phyloP scores from a whole-genome alignment of 2,113 vertebrate species.

The Centropristis striata region DNA sequence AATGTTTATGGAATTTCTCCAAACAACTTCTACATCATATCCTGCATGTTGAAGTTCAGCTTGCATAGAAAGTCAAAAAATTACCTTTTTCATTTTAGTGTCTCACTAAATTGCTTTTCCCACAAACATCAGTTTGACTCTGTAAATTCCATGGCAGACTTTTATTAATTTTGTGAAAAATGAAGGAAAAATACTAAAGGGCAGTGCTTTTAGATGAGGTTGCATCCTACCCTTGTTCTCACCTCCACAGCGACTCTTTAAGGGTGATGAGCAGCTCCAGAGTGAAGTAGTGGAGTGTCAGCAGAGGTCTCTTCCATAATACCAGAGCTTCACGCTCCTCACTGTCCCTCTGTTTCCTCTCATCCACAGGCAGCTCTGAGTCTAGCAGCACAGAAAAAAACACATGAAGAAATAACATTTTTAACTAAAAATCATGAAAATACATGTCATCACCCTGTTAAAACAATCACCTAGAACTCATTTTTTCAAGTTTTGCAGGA shows the following conservation, averaged over 20 bases:
- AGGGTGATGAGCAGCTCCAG: conserved; percentile 89
- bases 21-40: background rate
- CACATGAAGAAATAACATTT: background rate
- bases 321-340: conserved; percentile 89
- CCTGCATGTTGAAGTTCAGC: background rate
- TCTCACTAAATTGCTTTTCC: background rate
- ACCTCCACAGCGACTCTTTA: conserved; percentile 92
- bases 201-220: background rate
- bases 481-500: too few species aligned
- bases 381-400: conserved; percentile 71
- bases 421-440: background rate
- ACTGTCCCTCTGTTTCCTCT: conserved; percentile 85
- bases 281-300: conserved; percentile 91
- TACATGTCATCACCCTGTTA: too few species aligned
- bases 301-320: conserved; percentile 89
- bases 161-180: background rate
- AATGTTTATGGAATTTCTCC: background rate
- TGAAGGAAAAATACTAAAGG: background rate
- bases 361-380: conserved; percentile 75
- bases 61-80: background rate
- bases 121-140: too few species aligned
- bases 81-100: too few species aligned
- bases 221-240: conserved; percentile 62
- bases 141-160: background rate
- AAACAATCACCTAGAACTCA: too few species aligned